Base-by-base conservation (phyloP, 2,113 vertebrate species). In the Cathartes aura region DNA sequence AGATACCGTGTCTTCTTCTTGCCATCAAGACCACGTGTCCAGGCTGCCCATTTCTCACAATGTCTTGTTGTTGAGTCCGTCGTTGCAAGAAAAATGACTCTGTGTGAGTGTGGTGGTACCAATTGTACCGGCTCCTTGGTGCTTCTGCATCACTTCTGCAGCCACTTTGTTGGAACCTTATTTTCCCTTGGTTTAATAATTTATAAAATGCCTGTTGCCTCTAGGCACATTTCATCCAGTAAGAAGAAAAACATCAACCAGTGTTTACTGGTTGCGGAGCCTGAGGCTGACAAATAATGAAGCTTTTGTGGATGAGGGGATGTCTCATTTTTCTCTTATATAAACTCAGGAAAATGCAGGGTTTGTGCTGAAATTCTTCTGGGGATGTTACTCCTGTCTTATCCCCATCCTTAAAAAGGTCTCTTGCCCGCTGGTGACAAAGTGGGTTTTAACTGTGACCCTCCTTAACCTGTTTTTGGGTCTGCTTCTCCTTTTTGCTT, bases 111-210 rank as follows among this genome's bases (percentile, higher is more conserved):
- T 66, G 56, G 85, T 96, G 96, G 96, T 97, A 95, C 94, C 93
- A 38, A 64, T 85, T 93, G 97, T 97, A 97, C 95, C 42, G 15
- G 83, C 81, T 82, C 67, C 94, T 70, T 23, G 43, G 89, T 95
- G 80, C 88, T 91, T 86, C 74, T 85, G 58, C 55, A 26, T 70
- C 26, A 10, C 68, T 80, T 92, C 87, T 96, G 91, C 82, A 63
- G 86, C 81, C 70, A 88, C 96, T 96, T 96, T 89, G 94, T 93
- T 93, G 73, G 92, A 93, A 96, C 90, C 87, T 87, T 95, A 52
- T 94, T 97, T 96, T 95, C 84, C 47, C 90, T 95, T 73, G 95
- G 97, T 92, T 95, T 92, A 94, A 96, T 98, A 89, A 93, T 98
- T 97, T 97, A 92, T 97, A 78, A 95, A 95, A 74, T 32, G 88